These are phyloP conservation scores for Solenodon paradoxus DNA, from an alignment of 2,113 vertebrate species.

Conservation along the genomic window DNA sequence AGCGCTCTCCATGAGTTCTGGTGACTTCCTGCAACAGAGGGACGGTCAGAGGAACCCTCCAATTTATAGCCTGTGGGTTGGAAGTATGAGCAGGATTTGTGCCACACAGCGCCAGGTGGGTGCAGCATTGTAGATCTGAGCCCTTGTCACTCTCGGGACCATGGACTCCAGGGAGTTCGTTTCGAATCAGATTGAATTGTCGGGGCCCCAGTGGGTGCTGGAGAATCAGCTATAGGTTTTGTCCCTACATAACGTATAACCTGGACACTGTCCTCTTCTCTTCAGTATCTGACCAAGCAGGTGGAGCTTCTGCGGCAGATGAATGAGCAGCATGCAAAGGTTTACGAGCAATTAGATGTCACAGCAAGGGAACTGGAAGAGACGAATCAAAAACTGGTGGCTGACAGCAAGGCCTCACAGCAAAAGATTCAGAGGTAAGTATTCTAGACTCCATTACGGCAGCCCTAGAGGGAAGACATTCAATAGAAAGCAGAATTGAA, in stretches of 20 bases:
- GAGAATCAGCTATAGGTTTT: background rate
- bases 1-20: background rate
- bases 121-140: background rate
- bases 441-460: background rate
- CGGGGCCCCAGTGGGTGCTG: background rate
- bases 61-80: background rate
- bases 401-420: slow-evolving; percentile 90
- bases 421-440: slow-evolving; percentile 91
- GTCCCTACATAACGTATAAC: background rate
- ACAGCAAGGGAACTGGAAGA: slow-evolving; percentile 93
- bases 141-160: background rate
- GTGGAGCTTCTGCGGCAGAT: slow-evolving; percentile 93
- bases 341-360: slow-evolving; percentile 95
- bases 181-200: background rate
- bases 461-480: background rate
- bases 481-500: background rate
- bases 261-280: slow-evolving; percentile 39
- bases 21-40: background rate
- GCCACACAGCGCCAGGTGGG: background rate
- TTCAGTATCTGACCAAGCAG: slow-evolving; percentile 95
- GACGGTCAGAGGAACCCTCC: background rate
- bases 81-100: background rate
- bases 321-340: slow-evolving; percentile 96
- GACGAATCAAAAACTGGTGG: slow-evolving; percentile 89
- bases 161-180: background rate